A percentile compares a stretch with the other conserved stretches of the same genome.
phyloP scores from a whole-genome alignment of 2,888 invertebrate genomes.

The Stramonita haemastoma region DNA sequence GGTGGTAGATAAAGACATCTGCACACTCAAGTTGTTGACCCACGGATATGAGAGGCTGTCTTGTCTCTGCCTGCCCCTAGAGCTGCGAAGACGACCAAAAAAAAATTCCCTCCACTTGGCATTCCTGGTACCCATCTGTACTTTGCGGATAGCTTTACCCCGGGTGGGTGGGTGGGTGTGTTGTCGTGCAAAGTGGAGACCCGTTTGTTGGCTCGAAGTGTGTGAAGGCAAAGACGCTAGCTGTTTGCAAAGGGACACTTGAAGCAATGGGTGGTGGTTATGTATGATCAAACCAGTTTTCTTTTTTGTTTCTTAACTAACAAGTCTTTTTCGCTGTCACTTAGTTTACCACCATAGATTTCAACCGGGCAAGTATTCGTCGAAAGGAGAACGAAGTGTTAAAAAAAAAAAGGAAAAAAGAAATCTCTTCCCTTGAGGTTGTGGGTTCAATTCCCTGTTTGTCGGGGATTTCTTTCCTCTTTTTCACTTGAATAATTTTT shows the following conservation, averaged over 20 bases:
- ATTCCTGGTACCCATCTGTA: constrained; percentile 30
- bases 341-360: too few species aligned
- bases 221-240: not conserved
- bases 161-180: not conserved
- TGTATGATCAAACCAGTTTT: not conserved
- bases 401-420: too few species aligned
- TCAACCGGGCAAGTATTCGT: too few species aligned
- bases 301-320: not conserved
- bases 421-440: not conserved
- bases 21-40: constrained; percentile 2
- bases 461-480: not conserved
- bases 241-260: not conserved
- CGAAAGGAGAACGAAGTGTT: too few species aligned
- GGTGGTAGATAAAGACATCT: constrained; percentile 10
- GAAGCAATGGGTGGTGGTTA: not conserved
- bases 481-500: not conserved
- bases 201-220: not conserved
- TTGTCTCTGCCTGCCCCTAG: not conserved
- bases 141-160: not conserved
- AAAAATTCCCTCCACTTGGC: constrained; percentile 7
- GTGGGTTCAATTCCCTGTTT: not conserved
- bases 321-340: not conserved
- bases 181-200: not conserved
- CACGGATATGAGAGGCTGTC: not conserved
- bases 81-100: not conserved